Percentiles rank a stretch among this genome's conserved stretches.
Evolutionary conservation across 2,888 invertebrate genomes (phyloP).

Genomic region (Oxytorus armatus): DNA sequence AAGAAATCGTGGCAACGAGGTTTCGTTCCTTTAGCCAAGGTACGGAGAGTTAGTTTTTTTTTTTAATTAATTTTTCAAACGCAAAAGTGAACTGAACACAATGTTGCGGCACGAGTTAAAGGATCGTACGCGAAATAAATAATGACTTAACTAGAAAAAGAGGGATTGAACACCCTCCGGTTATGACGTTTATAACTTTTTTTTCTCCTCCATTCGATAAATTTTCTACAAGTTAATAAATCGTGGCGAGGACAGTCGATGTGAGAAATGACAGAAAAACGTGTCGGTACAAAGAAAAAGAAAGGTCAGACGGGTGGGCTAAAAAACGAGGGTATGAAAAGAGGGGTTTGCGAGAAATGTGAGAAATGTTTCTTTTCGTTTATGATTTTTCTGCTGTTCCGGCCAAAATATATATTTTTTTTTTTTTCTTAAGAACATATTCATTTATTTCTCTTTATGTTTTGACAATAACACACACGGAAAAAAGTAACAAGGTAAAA

Average conservation of each 20-base stretch:
- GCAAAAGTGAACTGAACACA: not conserved
- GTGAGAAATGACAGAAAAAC: slow-evolving; percentile 30
- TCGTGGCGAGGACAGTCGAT: slow-evolving; percentile 16
- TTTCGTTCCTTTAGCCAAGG: too few species aligned
- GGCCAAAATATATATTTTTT: not conserved
- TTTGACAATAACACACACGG: not conserved
- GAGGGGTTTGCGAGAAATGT: slow-evolving; percentile 4
- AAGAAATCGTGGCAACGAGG: too few species aligned
- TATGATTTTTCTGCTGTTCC: not conserved
- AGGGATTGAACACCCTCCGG: slow-evolving; percentile 1
- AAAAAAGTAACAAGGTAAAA: not conserved
- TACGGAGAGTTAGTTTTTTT: too few species aligned
- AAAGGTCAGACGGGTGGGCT: not conserved
- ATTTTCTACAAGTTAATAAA: slow-evolving; percentile 25
- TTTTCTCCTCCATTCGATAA: slow-evolving; percentile 14
- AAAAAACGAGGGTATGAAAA: slow-evolving; percentile 14
- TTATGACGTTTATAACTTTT: slow-evolving; percentile 3
- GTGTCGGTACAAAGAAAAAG: not conserved
- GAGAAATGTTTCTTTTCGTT: slow-evolving; percentile 32
- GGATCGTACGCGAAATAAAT: slow-evolving; percentile 34
- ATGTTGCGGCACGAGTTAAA: slow-evolving; percentile 6
- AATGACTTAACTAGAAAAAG: not conserved
- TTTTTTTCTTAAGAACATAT: not conserved
- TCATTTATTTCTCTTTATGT: slow-evolving; percentile 7
- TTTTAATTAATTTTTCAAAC: too few species aligned